Base-by-base conservation (phyloP, 1,140 invertebrate species). In the Leguminivora glycinivorella region DNA sequence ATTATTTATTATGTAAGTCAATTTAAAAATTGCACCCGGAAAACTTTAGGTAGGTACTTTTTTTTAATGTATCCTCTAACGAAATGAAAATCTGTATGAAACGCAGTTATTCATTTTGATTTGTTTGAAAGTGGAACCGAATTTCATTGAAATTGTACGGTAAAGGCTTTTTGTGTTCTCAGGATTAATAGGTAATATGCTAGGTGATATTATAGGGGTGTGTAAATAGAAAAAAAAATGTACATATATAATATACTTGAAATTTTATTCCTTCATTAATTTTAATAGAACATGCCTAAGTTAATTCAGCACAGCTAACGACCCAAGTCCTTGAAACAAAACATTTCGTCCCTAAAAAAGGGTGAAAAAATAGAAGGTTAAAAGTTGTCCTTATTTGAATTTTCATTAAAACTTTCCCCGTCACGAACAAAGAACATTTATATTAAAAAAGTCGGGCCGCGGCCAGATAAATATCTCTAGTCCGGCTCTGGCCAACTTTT, bases 341-440 rank as follows among this genome's bases (percentile, higher is more conserved):
- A 87, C 84, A 86, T 81, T 83, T 87, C 77, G 77, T 70, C 63
- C 63, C 34, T 72, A 78, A 79, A 83, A 89, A 87, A 86, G 81
- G 79, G 82, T 67, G 74, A 84, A 87, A 87, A 89, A 85, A 81
- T 80, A 83, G 89, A 90, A 89, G 86, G 88, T 85, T 88, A 81
- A 90, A 90, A 90, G 88, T 90, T 90, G 86, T 89, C 87, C 87
- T 89, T 91, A 89, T 91, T 91, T 91, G 89, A 91, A 91, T 91
- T 91, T 91, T 91, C 89, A 91, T 91, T 91, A 91, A 91, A 91
- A 91, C 85, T 91, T 91, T 91, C 84, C 87, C 85, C 87, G 87
- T 91, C 89, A 91, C 79, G 87, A 88, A 91, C 89, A 91, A 91
- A 91, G 89, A 91, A 91, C 89, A 89, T 91, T 91, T 91, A 91